phyloP scores from a whole-genome alignment of 2,113 vertebrate species.

The Dicentrarchus labrax region DNA sequence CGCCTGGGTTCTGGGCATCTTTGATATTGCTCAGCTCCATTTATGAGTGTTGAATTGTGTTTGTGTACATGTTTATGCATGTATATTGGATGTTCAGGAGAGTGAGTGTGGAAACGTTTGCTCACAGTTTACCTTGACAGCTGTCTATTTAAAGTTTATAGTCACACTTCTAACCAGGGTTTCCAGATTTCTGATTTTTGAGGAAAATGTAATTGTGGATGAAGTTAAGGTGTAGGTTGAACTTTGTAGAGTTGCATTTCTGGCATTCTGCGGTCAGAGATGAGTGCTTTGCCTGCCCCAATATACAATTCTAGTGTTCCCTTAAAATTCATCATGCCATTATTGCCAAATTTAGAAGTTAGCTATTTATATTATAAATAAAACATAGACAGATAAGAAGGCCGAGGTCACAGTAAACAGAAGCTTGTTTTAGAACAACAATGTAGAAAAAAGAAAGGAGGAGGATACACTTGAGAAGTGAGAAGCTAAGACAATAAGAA shows the following conservation, averaged over 20 bases:
- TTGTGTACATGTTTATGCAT: neutral
- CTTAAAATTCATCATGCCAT: neutral
- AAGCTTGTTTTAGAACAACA: neutral
- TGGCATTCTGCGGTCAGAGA: neutral
- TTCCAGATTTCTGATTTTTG: neutral
- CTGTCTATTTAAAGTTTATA: neutral
- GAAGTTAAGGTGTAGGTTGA: neutral
- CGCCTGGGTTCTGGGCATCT: constrained; percentile 11
- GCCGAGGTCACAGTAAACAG: neutral
- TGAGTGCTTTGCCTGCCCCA: neutral
- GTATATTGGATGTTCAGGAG: neutral
- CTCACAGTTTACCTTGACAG: neutral
- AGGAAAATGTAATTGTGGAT: neutral
- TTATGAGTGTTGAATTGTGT: constrained; percentile 15
- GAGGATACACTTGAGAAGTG: no score
- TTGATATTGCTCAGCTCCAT: constrained; percentile 28
- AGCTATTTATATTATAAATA: neutral
- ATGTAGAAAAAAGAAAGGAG: neutral
- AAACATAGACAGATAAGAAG: neutral
- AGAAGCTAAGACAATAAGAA: neutral
- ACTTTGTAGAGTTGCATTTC: neutral
- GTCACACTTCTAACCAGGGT: neutral
- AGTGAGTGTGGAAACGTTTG: neutral
- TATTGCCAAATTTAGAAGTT: neutral
- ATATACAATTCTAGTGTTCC: neutral